Evolutionary conservation across 2,113 vertebrate species (phyloP).

Genomic region (Melanerpes aurifrons): DNA sequence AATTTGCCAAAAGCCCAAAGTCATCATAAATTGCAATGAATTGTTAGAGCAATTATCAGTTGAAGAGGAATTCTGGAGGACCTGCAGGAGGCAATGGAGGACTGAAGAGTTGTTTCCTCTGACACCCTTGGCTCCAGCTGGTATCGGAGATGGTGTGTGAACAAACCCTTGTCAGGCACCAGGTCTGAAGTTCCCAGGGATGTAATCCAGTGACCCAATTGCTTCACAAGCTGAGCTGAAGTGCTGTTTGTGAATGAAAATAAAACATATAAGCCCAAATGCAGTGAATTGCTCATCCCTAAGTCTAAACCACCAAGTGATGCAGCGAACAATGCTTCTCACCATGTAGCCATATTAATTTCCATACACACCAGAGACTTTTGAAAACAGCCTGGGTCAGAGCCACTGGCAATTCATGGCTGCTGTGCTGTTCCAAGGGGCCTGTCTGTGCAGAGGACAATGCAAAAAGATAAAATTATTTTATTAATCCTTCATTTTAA

Average conservation of each 20-base stretch:
- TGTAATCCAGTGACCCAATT: background rate
- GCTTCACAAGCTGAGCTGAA: background rate
- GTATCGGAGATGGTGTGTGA: accelerated
- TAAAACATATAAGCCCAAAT: background rate
- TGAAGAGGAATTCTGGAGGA: background rate
- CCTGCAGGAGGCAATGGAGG: background rate
- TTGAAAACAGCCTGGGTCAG: constrained; percentile 1
- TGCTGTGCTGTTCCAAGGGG: background rate
- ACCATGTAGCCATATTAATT: constrained; percentile 34
- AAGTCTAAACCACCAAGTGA: constrained; percentile 18
- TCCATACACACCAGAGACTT: background rate
- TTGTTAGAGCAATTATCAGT: background rate
- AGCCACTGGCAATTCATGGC: background rate
- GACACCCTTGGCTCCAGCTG: background rate
- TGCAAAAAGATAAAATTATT: constrained; percentile 25
- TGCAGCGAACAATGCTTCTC: constrained; percentile 47
- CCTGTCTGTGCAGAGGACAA: constrained; percentile 45
- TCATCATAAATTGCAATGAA: background rate
- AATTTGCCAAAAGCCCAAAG: background rate
- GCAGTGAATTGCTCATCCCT: background rate
- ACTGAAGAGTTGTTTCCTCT: background rate
- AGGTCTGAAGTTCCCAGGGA: background rate
- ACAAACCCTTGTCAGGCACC: background rate
- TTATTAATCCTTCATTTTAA: constrained; percentile 46
- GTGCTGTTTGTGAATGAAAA: background rate